Conservation (phyloP, 2,113 vertebrate genomes). For the Haemorhous mexicanus region DNA sequence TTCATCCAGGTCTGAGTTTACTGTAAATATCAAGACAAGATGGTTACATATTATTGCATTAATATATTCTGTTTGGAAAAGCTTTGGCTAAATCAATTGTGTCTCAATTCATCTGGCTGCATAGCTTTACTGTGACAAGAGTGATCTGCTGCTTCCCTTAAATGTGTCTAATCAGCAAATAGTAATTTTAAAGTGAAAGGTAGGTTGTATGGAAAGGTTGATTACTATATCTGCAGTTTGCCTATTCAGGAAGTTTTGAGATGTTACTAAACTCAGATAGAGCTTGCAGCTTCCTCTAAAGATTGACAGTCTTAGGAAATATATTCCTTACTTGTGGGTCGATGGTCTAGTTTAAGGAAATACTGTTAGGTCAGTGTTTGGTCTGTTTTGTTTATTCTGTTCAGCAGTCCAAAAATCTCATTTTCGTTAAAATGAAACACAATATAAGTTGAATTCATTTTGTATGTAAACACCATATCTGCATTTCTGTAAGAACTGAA, state of each 20-base stretch:
- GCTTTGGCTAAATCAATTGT: background rate
- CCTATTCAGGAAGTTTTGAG: background rate
- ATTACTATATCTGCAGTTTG: background rate
- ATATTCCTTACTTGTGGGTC: background rate
- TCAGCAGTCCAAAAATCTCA: background rate
- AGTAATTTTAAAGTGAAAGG: background rate
- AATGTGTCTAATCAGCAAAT: background rate
- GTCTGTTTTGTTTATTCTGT: background rate
- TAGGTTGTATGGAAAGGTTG: background rate
- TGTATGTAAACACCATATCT: background rate
- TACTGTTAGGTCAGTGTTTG: background rate
- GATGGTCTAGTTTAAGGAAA: background rate
- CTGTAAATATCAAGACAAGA: background rate
- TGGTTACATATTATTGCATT: background rate
- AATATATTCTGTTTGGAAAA: background rate
- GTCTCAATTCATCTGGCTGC: background rate
- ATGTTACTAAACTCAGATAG: background rate
- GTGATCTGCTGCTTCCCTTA: background rate
- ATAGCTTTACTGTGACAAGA: background rate
- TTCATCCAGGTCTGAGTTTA: background rate
- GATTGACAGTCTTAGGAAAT: constrained; percentile 1
- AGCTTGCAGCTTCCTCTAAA: background rate
- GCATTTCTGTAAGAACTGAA: background rate
- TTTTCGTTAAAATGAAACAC: background rate
- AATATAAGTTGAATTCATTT: background rate